phyloP scores from a whole-genome alignment of 2,797 vertebrate genomes.

The Gallirallus australis region DNA sequence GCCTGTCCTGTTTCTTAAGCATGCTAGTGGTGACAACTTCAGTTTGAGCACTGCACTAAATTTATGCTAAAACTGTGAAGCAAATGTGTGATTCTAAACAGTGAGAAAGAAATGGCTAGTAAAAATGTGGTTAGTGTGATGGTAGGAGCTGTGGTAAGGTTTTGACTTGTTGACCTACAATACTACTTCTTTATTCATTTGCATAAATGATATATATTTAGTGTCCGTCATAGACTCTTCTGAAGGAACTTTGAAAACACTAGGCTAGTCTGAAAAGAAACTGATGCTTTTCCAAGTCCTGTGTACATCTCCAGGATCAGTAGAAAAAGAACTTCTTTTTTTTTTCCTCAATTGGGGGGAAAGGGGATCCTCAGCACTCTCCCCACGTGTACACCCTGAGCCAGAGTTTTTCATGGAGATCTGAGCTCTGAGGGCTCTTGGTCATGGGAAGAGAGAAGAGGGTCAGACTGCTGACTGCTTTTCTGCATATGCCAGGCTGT shows the following conservation, averaged over 20 bases:
- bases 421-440: neutral
- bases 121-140: neutral
- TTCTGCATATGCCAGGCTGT: neutral
- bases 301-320: neutral
- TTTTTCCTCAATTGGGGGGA: neutral
- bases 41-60: neutral
- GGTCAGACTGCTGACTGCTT: neutral
- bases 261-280: neutral
- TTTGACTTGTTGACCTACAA: neutral
- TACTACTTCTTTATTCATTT: neutral
- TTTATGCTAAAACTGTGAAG: neutral
- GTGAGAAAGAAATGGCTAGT: neutral
- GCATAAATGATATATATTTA: neutral
- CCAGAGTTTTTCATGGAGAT: neutral
- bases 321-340: neutral
- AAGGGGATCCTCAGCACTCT: neutral
- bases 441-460: accelerated
- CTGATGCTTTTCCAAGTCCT: neutral
- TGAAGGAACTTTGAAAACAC: neutral
- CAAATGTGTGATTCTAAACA: neutral
- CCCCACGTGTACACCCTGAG: accelerated
- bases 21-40: neutral
- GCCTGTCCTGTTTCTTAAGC: neutral
- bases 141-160: neutral
- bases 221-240: neutral